Evolutionary conservation across 2,888 invertebrate species (phyloP), one percentile per base, ranked within the genome.

Genomic region (Eupeodes latifasciatus): DNA sequence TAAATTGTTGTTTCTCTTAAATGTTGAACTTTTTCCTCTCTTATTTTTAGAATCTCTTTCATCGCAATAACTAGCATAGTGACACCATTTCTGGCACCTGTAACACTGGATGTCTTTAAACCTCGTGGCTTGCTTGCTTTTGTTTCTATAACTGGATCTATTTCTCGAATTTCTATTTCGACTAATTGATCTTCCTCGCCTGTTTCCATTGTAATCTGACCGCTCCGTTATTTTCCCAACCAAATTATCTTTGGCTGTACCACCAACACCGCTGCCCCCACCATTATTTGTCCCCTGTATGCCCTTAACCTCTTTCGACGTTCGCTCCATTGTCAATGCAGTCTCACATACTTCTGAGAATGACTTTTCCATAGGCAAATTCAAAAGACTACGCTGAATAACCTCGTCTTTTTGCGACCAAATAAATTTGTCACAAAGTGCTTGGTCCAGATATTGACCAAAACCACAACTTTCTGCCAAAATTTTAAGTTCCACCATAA

Each of bases 311-410:
- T 7, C 5, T 40, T 40, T 40, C n/a, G n/a, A n/a, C n/a, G n/a
- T n/a, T n/a, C 9, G 40, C 53, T 81, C 69, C 76, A 67, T 76
- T n/a, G 66, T 81, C 36, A 81, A 27, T 16, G 81, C 81, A 4
- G 53, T 61, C 27, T 76, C 62, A 19, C 71, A 72, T 66, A 77
- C 64, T 12, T 76, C 53, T 1, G 61, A 47, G 49, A 82, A 83
- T 19, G 66, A 47, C 19, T 78, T 72, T 9, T 34, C 44, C 6
- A 69, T 72, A 51, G 64, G 62, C 36, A 47, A 36, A 59, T 78
- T 40, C 3, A 83, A 6, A 47, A 78, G n/a, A 36, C 36, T 61
- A 7, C 47, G 61, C 16, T 79, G 74, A n/a, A 84, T 61, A 4
- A 40, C 34, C 19, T 67, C 64, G 27, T 79, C 61, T 53, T 44